A percentile compares a stretch with the other conserved stretches of the same genome.
These are phyloP conservation scores for Muraenolepis orangiensis DNA, from an alignment of 2,797 vertebrate genomes.

Conservation along the genomic window DNA sequence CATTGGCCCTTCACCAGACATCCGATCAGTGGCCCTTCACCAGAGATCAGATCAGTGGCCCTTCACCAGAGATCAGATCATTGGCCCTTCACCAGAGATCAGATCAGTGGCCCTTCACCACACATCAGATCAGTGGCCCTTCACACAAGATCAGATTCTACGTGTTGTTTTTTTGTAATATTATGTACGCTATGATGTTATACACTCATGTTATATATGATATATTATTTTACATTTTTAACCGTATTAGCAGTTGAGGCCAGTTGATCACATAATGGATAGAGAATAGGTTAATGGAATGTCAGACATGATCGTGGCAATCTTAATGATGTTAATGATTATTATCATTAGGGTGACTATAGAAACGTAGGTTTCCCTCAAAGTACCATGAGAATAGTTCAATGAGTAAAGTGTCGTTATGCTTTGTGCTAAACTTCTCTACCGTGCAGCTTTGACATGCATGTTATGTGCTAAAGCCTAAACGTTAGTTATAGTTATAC, in stretches of 20 bases:
- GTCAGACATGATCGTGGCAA: background rate
- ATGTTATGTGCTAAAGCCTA: background rate
- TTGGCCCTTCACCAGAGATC: constrained; percentile 43
- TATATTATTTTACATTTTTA: background rate
- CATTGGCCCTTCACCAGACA: constrained; percentile 46
- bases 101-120: too few relatives aligned
- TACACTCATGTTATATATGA: background rate
- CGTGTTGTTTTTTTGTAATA: too few relatives aligned
- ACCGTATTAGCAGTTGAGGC: background rate
- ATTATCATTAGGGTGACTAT: background rate
- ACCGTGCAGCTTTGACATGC: background rate
- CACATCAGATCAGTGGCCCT: too few relatives aligned
- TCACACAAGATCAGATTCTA: constrained; percentile 44
- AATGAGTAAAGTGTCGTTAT: background rate
- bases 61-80: too few relatives aligned
- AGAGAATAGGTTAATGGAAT: background rate
- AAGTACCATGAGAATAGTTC: background rate
- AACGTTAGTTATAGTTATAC: background rate
- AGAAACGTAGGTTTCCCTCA: background rate
- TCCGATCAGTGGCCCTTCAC: too few relatives aligned
- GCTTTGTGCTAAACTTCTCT: background rate
- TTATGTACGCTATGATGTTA: background rate
- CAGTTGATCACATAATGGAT: background rate
- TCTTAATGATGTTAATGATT: background rate
- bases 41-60: too few relatives aligned